Conservation (phyloP, 2,888 invertebrate genomes). For the Phalera bucephala region DNA sequence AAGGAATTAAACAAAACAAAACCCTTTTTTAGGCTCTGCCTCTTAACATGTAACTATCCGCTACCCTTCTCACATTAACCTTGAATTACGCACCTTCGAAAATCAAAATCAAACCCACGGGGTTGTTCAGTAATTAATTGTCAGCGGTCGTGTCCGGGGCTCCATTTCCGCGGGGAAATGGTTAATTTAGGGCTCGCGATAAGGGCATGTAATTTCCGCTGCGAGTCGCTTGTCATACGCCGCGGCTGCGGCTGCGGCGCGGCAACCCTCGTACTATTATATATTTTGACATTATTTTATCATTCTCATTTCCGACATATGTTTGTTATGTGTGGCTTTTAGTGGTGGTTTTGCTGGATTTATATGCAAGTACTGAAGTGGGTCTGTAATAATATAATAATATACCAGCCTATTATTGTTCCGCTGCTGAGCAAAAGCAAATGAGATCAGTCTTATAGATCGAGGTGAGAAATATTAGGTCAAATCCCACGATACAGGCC, state of each 20-base stretch:
- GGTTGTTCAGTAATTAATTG: slow-evolving; percentile 40
- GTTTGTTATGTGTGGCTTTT: slow-evolving; percentile 6
- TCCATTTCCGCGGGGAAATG: slow-evolving; percentile 51
- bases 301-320: slow-evolving; percentile 22
- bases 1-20: too few relatives aligned
- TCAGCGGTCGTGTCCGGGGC: slow-evolving; percentile 32
- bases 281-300: slow-evolving; percentile 22
- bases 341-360: slow-evolving; percentile 1
- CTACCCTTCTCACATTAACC: too few relatives aligned
- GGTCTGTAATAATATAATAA: neutral
- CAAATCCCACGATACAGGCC: too few relatives aligned
- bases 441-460: too few relatives aligned
- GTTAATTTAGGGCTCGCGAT: slow-evolving; percentile 56
- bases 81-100: too few relatives aligned
- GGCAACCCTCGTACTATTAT: neutral
- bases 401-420: neutral
- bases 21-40: too few relatives aligned
- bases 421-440: too few relatives aligned
- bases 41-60: too few relatives aligned
- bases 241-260: slow-evolving; percentile 7
- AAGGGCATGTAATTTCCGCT: slow-evolving; percentile 64
- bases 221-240: slow-evolving; percentile 49
- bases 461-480: too few relatives aligned
- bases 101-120: slow-evolving; percentile 28
- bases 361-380: neutral